A percentile compares a stretch with the other conserved stretches of the same genome.
phyloP scores from a whole-genome alignment of 2,113 vertebrate genomes.

The Lathamus discolor region DNA sequence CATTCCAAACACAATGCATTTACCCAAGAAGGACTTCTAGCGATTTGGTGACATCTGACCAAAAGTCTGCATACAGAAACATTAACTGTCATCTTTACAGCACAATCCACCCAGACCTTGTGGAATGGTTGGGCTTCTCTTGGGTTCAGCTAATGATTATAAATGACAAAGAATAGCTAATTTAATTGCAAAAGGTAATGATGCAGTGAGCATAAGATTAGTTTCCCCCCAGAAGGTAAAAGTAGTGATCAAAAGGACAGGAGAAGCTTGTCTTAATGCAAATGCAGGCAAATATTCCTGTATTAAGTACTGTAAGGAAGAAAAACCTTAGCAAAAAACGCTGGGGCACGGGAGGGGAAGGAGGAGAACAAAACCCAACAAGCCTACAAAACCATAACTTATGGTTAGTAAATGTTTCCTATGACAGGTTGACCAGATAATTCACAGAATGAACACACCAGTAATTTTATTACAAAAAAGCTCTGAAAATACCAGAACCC shows the following conservation, averaged over 20 bases:
- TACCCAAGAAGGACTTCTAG: neutral
- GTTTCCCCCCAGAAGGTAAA: constrained; percentile 58
- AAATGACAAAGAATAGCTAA: constrained; percentile 60
- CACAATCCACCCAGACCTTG: neutral
- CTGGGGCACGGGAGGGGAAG: neutral
- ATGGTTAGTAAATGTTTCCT: neutral
- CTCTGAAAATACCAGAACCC: neutral
- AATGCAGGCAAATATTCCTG: constrained; percentile 12
- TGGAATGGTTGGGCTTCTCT: neutral
- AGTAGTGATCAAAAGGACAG: neutral
- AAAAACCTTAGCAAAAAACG: neutral
- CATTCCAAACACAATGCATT: neutral
- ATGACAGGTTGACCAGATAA: neutral
- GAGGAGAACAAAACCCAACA: neutral
- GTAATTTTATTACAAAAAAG: neutral
- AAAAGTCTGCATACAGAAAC: neutral
- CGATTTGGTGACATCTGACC: neutral
- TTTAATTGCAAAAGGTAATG: constrained; percentile 73
- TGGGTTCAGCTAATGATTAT: constrained; percentile 62
- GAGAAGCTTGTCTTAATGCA: neutral
- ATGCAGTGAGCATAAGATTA: constrained; percentile 66
- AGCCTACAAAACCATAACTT: neutral
- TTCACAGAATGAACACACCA: neutral
- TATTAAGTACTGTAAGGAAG: neutral
- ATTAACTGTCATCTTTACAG: neutral